Base-by-base conservation (phyloP, 1,140 invertebrate genomes). In the Littorina saxatilis region DNA sequence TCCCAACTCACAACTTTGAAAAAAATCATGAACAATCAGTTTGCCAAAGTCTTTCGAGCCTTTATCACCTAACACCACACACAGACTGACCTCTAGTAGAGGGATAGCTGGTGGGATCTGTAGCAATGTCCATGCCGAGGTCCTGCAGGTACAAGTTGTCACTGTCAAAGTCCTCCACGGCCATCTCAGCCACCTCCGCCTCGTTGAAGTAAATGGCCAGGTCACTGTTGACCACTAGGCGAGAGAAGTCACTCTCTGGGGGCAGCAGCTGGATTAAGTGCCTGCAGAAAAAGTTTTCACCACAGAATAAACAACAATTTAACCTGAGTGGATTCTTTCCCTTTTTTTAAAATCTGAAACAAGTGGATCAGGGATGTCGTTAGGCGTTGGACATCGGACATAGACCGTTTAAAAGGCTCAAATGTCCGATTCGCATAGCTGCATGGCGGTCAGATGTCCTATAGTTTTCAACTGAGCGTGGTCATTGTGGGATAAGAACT, bases 221-320 rank as follows among this genome's bases (percentile, higher is more conserved):
- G 11, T 89, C 88, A 77, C 84, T 87, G 35, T 82, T 84, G 43
- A 89, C 81, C 2, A 91, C 82, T 77, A 84, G 85, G 9, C 82
- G 81, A 27, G 87, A 87, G 55, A 91, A 90, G 11, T 83, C 79
- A 47, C 85, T 87, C 32, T 87, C 85, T 58, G 84, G 58, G 13
- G 88, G 85, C 13, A 88, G 83, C 27, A 88, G 73, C 40, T 91
- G 86, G 55, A 88, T 84, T 27, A 91, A 78, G 75, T 91, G 88
- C 88, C 88, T 89, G 43, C n/a, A 78, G 15, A 68, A 32, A 68
- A 68, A 13, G 27, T 68, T 68, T 17, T 7, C 7, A n/a, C 17
- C 27, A 29, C 13, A 9, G 9, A 9, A 63, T 27, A n/a, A 7
- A 29, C 27, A 17, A 17, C 58, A 63, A n/a, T 63, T 15, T 63